These are phyloP conservation scores for Pao palembangensis DNA, from an alignment of 2,113 vertebrate genomes.

Conservation along the genomic window DNA sequence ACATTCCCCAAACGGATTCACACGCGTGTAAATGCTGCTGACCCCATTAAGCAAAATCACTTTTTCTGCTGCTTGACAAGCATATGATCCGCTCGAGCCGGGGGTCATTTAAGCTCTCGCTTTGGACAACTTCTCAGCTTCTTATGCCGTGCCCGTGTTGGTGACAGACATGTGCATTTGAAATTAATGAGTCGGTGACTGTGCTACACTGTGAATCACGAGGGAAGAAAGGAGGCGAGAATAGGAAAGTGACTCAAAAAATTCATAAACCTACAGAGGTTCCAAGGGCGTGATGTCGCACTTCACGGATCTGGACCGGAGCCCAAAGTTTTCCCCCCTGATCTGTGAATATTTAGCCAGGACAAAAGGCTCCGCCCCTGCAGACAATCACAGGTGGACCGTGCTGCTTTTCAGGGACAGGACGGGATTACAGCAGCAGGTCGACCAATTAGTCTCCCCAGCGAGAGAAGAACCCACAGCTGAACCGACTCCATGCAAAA, in stretches of 20 bases:
- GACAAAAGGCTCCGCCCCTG: slow-evolving; percentile 4
- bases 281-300: slow-evolving; percentile 19
- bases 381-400: slow-evolving; percentile 50
- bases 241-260: slow-evolving; percentile 35
- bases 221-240: slow-evolving; percentile 19
- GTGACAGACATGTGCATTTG: slow-evolving; percentile 18
- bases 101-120: slow-evolving; percentile 51
- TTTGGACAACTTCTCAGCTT: slow-evolving; percentile 17
- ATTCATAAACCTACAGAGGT: slow-evolving; percentile 24
- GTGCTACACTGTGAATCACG: slow-evolving; percentile 36
- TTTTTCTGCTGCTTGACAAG: slow-evolving; percentile 62
- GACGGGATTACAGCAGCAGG: slow-evolving; percentile 57
- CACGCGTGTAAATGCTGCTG: slow-evolving; percentile 30
- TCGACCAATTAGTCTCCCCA: slow-evolving; percentile 69
- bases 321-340: slow-evolving; percentile 55
- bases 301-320: slow-evolving; percentile 54
- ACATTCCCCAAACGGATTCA: slow-evolving; percentile 32
- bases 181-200: slow-evolving; percentile 65
- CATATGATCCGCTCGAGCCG: slow-evolving; percentile 48
- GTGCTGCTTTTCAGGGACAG: slow-evolving; percentile 55
- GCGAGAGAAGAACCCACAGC: slow-evolving; percentile 57
- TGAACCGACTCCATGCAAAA: slow-evolving; percentile 58
- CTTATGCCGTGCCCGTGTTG: no score
- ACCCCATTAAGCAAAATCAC: slow-evolving; percentile 60
- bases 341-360: slow-evolving; percentile 66